Conservation (phyloP, 2,113 vertebrate genomes). For the Odobenus rosmarus region DNA sequence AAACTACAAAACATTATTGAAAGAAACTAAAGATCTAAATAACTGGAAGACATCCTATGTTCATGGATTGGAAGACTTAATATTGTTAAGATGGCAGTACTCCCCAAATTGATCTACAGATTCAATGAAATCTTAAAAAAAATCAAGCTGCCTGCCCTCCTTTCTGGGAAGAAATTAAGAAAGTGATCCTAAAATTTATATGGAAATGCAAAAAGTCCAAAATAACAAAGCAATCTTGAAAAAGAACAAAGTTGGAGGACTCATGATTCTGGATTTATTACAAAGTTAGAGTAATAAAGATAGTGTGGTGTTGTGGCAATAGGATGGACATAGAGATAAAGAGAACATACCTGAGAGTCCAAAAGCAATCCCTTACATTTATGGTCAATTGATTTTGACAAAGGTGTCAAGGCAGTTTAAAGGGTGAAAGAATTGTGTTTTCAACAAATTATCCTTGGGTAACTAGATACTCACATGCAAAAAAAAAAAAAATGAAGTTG, state of each 20-base stretch:
- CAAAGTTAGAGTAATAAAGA: neutral
- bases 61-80: neutral
- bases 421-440: neutral
- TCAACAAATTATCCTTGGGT: neutral
- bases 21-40: slow-evolving; percentile 19
- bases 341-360: neutral
- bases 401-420: neutral
- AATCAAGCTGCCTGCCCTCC: neutral
- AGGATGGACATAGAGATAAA: neutral
- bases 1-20: neutral
- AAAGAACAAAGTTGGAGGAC: neutral
- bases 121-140: neutral
- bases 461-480: neutral
- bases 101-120: neutral
- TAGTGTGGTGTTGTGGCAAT: neutral
- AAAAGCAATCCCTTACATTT: neutral
- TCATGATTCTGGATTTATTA: neutral
- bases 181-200: neutral
- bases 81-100: neutral
- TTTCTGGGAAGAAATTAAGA: neutral
- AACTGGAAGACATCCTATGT: neutral
- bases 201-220: neutral
- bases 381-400: neutral
- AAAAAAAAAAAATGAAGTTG: neutral
- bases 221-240: neutral